Evolutionary conservation across 2,888 invertebrate genomes (phyloP), one percentile per base, ranked within the genome.

Genomic region (Rhingia rostrata): DNA sequence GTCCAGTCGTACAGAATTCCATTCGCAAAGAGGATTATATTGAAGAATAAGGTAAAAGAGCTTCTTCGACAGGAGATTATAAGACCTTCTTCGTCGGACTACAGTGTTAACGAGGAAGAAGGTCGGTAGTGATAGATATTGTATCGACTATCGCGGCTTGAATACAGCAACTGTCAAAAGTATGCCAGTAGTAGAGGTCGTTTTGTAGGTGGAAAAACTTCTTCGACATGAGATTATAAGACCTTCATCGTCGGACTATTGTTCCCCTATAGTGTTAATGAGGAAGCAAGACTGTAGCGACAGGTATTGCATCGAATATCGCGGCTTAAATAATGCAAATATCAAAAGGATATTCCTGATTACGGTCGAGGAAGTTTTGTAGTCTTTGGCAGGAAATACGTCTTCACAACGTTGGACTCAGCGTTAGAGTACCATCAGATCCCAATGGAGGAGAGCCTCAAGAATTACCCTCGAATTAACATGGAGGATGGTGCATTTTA

Each of bases 61-160:
- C 22, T 1, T 88, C 22, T 89, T n/a, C 51, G 86, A 5, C 77
- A 88, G 10, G 89, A 88, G 4, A n/a, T 90, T 4, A 84, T 90
- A 9, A 81, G 86, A 60, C 70, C 58, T 30, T 58, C 58, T 6
- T 35, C 30, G 41, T 89, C 89, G 2, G 88, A 89, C 4, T 90
- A n/a, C n/a, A n/a, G n/a, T n/a, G n/a, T n/a, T n/a, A 22, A 22
- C 22, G 22, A 2, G 1, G 22, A 22, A 22, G 22, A n/a, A n/a
- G n/a, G n/a, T n/a, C n/a, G n/a, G n/a, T n/a, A n/a, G n/a, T n/a
- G n/a, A n/a, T n/a, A n/a, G n/a, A n/a, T n/a, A n/a, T n/a, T n/a
- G n/a, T n/a, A n/a, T n/a, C n/a, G n/a, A n/a, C n/a, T n/a, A n/a
- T n/a, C n/a, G n/a, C n/a, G n/a, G n/a, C n/a, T n/a, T n/a, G n/a